Evolutionary conservation across 2,797 vertebrate genomes (phyloP).

Genomic region (Sebastes trivittatus): DNA sequence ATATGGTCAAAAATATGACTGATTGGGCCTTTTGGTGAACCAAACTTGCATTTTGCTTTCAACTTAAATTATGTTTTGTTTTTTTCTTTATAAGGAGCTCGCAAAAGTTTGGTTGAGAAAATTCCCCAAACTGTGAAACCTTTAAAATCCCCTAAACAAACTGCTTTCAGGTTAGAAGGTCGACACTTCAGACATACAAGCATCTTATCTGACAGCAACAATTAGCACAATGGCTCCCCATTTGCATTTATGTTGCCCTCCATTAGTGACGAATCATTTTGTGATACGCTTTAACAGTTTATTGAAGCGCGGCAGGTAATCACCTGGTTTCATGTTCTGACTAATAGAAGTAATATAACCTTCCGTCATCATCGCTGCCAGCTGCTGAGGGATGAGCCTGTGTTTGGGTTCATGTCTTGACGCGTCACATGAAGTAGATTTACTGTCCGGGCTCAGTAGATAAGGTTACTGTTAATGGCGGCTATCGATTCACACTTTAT

Average conservation of each 20-base stretch:
- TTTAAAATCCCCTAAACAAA: conserved; percentile 47
- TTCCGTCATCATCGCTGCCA: background rate
- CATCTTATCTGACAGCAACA: conserved; percentile 23
- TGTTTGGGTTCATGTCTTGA: conserved; percentile 36
- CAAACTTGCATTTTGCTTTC: conserved; percentile 2
- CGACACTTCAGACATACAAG: conserved; percentile 19
- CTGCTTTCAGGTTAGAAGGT: conserved; percentile 17
- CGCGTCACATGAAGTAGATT: conserved; percentile 36
- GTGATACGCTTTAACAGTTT: conserved; percentile 23
- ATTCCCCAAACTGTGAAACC: conserved; percentile 12
- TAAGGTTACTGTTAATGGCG: conserved; percentile 55
- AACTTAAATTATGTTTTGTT: background rate
- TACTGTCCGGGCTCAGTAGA: conserved; percentile 38
- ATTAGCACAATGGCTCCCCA: conserved; percentile 52
- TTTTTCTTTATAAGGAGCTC: background rate
- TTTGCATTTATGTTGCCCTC: conserved; percentile 41
- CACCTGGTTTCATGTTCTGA: conserved; percentile 41
- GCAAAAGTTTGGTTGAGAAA: background rate
- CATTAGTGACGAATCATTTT: conserved; percentile 35
- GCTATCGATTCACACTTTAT: conserved; percentile 53
- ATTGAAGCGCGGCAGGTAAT: conserved; percentile 28
- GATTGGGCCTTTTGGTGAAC: background rate
- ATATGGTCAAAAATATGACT: background rate
- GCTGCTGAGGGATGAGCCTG: conserved; percentile 34
- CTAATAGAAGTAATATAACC: conserved; percentile 24